These are phyloP conservation scores for Hephaestus fuliginosus DNA, from an alignment of 2,797 vertebrate genomes.

Conservation along the genomic window DNA sequence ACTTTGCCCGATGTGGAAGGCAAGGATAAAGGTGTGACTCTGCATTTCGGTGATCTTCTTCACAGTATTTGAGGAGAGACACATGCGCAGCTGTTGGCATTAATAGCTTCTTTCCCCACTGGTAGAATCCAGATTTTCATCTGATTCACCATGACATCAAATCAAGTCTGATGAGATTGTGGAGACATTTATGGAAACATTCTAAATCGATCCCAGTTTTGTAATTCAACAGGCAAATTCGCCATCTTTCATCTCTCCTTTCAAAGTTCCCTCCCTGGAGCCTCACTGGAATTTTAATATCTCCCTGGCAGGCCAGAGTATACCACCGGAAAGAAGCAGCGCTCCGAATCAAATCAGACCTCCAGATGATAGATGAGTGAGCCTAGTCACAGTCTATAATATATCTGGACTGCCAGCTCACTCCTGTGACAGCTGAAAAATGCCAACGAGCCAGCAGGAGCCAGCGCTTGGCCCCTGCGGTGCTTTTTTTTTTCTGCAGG, in stretches of 20 bases:
- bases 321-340: slow-evolving; percentile 63
- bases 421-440: slow-evolving; percentile 69
- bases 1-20: slow-evolving; percentile 41
- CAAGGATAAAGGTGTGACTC: slow-evolving; percentile 56
- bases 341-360: slow-evolving; percentile 77
- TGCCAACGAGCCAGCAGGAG: slow-evolving; percentile 67
- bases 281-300: slow-evolving; percentile 81
- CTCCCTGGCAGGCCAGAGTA: slow-evolving; percentile 56
- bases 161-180: slow-evolving; percentile 79
- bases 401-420: slow-evolving; percentile 70
- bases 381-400: slow-evolving; percentile 79
- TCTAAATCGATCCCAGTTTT: slow-evolving; percentile 80
- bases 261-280: slow-evolving; percentile 73
- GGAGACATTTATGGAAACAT: slow-evolving; percentile 83
- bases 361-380: slow-evolving; percentile 81
- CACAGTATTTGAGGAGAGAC: slow-evolving; percentile 48
- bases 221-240: slow-evolving; percentile 79
- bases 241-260: slow-evolving; percentile 81
- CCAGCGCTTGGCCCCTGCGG: slow-evolving; percentile 14
- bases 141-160: slow-evolving; percentile 78
- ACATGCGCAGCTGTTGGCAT: slow-evolving; percentile 71
- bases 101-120: slow-evolving; percentile 70
- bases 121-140: slow-evolving; percentile 76
- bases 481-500: slow-evolving; percentile 46
- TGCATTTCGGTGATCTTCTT: slow-evolving; percentile 35